Conservation (phyloP, 2,797 vertebrate genomes). For the Peromyscus attwateri region DNA sequence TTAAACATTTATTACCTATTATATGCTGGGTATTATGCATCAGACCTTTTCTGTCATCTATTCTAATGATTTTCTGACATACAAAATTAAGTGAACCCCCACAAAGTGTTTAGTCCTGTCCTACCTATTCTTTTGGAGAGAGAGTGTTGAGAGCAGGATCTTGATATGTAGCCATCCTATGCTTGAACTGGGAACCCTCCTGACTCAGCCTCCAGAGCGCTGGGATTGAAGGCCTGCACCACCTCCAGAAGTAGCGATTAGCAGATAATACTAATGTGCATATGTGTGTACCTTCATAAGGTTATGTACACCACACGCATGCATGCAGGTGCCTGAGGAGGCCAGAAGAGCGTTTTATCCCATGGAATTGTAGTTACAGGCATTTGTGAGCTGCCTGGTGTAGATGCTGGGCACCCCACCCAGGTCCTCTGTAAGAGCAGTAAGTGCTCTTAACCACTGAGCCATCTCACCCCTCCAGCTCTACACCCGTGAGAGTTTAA, state of each 20-base stretch:
- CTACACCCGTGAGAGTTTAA: not conserved
- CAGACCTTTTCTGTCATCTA: not conserved
- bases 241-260: not conserved
- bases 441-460: not conserved
- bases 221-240: not conserved
- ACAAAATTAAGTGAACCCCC: conserved; percentile 60
- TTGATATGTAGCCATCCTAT: not conserved
- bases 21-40: not conserved
- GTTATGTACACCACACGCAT: too few species aligned
- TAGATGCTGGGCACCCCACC: not conserved
- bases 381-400: not conserved
- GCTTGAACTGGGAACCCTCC: not conserved
- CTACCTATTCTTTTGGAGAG: not conserved
- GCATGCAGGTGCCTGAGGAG: too few species aligned
- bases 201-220: not conserved
- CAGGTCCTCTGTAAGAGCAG: not conserved
- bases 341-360: not conserved
- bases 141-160: not conserved
- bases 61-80: conserved; percentile 9
- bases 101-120: conserved; percentile 26
- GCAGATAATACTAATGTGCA: not conserved
- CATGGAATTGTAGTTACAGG: not conserved
- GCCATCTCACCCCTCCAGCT: not conserved
- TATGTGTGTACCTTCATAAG: not conserved
- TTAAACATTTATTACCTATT: conserved; percentile 51